Evolutionary conservation across 2,888 invertebrate species (phyloP).

Genomic region (Melanophora roralis): DNA sequence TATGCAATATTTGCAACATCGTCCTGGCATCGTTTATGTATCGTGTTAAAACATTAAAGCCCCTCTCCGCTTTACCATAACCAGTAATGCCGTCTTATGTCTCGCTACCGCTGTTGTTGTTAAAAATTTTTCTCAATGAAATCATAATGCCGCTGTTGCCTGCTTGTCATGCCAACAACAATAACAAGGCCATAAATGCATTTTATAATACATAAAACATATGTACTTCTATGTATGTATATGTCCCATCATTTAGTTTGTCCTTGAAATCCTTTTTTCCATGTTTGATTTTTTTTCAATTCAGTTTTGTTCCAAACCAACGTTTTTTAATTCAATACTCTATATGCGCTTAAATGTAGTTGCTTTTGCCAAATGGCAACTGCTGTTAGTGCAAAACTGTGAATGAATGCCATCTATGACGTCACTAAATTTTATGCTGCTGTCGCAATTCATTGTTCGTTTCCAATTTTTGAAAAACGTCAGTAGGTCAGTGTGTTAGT

Average conservation of each 20-base stretch:
- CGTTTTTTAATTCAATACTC: conserved; percentile 8
- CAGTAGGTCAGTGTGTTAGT: conserved; percentile 77
- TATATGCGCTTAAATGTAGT: conserved; percentile 16
- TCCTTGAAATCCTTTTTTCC: conserved; percentile 58
- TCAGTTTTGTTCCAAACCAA: conserved; percentile 54
- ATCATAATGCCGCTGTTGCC: conserved; percentile 19
- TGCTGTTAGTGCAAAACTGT: conserved; percentile 65
- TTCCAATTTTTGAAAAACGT: conserved; percentile 38
- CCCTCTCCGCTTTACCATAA: conserved; percentile 42
- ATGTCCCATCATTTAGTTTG: conserved; percentile 17
- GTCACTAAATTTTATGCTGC: conserved; percentile 66
- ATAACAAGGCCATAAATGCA: neutral
- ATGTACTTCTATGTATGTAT: neutral
- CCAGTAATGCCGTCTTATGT: conserved; percentile 12
- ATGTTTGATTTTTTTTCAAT: conserved; percentile 14
- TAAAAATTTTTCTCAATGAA: conserved; percentile 58
- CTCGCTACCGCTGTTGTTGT: conserved; percentile 19
- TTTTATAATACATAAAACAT: neutral
- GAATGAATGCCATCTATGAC: conserved; percentile 75
- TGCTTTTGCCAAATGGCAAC: conserved; percentile 33
- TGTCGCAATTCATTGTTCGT: conserved; percentile 45
- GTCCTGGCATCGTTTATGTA: conserved; percentile 39
- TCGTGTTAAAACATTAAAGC: conserved; percentile 12
- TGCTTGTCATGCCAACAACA: conserved; percentile 23
- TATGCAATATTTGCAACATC: conserved; percentile 16